Base-by-base conservation (phyloP, 2,113 vertebrate genomes). In the Peromyscus leucopus region DNA sequence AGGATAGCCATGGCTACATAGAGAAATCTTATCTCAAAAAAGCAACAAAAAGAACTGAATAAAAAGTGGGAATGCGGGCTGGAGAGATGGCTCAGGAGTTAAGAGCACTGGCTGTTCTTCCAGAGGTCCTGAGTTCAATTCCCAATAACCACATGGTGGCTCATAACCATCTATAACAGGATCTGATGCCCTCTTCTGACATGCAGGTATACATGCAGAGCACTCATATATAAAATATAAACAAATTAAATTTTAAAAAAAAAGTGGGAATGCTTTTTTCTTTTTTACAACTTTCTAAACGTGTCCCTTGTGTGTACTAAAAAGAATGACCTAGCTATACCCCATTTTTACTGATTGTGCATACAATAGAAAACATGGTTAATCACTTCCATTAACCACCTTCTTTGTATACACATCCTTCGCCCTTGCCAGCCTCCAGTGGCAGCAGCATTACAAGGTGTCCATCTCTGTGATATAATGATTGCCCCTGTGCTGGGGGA, bases 281-380 rank as follows among this genome's bases (percentile, higher is more conserved):
- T 74, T 95, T 88, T 84, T 8, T 63, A 42, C 11, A 19, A 48
- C 46, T 84, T 90, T 83, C 78, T 87, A 89, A 33, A 72, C 89
- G 11, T 61, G 91, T 80, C 33, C 72, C 13, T 33, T 15, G 48
- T 46, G 16, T 36, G 8, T 83, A 42, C 84, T 90, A 87, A 28
- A 92, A 95, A 57, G 42, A 82, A 65, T 69, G 11, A 26, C 51
- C 13, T 63, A 85, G 61, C 57, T 51, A 55, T 22, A 51, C 36
- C 22, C 36, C 72, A 9, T 48, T 26, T 75, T 36, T 63, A 33
- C 22, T 19, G n/a, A 36, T 67, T 79, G 42, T 69, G 9, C n/a
- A 10, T 92, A 48, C 21, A n/a, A 1, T 22, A 69, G 36, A 16
- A 55, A 8, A n/a, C 33, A 15, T 39, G 24, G 61, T 13, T 39